A percentile compares a stretch with the other conserved stretches of the same genome.
Conservation (phyloP, 1,140 invertebrate species). For the Rhopalosiphum padi region DNA sequence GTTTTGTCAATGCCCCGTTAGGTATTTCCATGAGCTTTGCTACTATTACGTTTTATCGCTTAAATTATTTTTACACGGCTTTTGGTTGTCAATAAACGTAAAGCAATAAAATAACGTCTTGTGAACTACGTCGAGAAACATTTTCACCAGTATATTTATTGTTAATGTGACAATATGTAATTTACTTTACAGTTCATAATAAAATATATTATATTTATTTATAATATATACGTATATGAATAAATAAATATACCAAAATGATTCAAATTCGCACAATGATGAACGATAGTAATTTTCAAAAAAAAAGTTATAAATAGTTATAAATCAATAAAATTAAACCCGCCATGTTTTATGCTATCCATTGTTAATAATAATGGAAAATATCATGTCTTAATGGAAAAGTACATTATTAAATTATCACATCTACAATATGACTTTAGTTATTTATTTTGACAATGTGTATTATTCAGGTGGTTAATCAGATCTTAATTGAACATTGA, state of each 20-base stretch:
- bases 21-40: not conserved
- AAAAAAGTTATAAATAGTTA: not conserved
- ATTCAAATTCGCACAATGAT: not conserved
- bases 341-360: not conserved
- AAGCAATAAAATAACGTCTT: conserved; percentile 12
- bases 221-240: not conserved
- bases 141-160: not conserved
- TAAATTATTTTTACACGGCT: not conserved
- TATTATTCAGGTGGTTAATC: not conserved
- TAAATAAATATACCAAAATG: not conserved
- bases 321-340: not conserved
- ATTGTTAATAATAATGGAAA: not conserved
- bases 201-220: not conserved
- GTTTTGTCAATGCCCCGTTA: not conserved
- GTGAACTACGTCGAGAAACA: not conserved
- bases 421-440: not conserved
- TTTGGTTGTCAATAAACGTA: not conserved
- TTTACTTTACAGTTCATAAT: not conserved
- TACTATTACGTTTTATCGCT: not conserved
- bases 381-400: not conserved
- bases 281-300: not conserved
- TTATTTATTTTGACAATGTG: not conserved
- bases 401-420: not conserved
- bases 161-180: not conserved
- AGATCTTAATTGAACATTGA: not conserved